Evolutionary conservation across 2,888 invertebrate species (phyloP).

Genomic region (Aphodius granarius): DNA sequence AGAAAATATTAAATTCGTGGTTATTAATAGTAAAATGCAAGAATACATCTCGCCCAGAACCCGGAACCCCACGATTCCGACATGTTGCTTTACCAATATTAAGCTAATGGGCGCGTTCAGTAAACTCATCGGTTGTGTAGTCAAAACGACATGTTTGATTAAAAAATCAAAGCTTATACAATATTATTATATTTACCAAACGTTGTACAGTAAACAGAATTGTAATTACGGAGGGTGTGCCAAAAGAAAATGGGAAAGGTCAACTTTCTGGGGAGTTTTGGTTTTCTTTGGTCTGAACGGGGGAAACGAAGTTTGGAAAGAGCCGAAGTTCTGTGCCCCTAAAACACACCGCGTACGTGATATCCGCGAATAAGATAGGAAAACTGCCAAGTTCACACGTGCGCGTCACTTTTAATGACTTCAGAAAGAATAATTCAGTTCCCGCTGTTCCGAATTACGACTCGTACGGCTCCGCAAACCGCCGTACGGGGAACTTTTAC

Average conservation of each 20-base stretch:
- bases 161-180: too few species aligned
- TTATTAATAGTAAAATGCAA: too few species aligned
- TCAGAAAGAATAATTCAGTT: constrained; percentile 39
- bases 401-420: constrained; percentile 39
- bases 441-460: constrained; percentile 22
- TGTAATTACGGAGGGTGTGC: background rate
- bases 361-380: constrained; percentile 37
- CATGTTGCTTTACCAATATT: too few species aligned
- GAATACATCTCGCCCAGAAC: too few species aligned
- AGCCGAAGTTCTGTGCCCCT: constrained; percentile 35
- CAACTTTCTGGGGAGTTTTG: background rate
- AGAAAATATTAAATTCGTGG: background rate
- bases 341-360: constrained; percentile 40
- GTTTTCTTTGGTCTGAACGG: constrained; percentile 8
- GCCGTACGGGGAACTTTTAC: background rate
- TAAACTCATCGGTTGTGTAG: too few species aligned
- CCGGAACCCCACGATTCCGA: too few species aligned
- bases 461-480: background rate
- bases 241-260: background rate
- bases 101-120: too few species aligned
- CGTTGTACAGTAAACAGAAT: background rate
- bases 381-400: constrained; percentile 44
- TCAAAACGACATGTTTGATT: too few species aligned
- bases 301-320: constrained; percentile 40
- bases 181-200: background rate